Base-by-base conservation (phyloP, 2,797 vertebrate genomes). In the Microhierax caerulescens region DNA sequence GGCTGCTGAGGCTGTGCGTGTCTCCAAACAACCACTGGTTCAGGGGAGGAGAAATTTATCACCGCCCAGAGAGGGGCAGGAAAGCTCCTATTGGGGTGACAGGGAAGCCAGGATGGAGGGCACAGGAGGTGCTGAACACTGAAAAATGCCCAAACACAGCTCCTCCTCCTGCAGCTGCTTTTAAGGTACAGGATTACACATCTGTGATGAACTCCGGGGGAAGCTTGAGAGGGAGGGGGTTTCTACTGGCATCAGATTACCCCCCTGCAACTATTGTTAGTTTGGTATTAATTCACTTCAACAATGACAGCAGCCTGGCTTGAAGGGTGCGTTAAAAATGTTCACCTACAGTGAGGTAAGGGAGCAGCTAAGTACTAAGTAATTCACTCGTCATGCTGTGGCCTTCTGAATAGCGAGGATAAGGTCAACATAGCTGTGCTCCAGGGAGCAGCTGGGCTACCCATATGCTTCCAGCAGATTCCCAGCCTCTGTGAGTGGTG, bases 1-100 rank as follows among this genome's bases (percentile, higher is more conserved):
- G 30, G 7, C 28, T 81, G 27, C 41, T 88, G 39, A 57, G 19
- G 12, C 23, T 3, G 0, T 6, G 7, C 0, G 0, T 5, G 3
- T 56, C 18, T 90, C 50, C 19, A 61, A 60, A 77, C 3, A 27
- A 9, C 0, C 0, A 10, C 28, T n/a, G 53, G 28, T 50, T 65
- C 7, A 24, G 32, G 14, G 53, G 78, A 45, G 19, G 9, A 43
- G 37, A 88, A 86, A 61, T 78, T 84, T 13, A 47, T 51, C 7
- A 5, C 24, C 60, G 17, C 15, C 21, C 13, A 1, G 17, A 77
- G 15, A 0, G 11, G 4, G 7, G 15, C 16, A 72, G 25, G 13
- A 88, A 61, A 78, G 36, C 18, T 20, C 11, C 7, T 56, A 2
- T 8, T 65, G 24, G 5, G 16, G 50, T 78, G 50, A 30, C 4